These are phyloP conservation scores for Beroe ovata DNA, from an alignment of 37 sponge, comb jelly and placozoan species.

Conservation along the genomic window DNA sequence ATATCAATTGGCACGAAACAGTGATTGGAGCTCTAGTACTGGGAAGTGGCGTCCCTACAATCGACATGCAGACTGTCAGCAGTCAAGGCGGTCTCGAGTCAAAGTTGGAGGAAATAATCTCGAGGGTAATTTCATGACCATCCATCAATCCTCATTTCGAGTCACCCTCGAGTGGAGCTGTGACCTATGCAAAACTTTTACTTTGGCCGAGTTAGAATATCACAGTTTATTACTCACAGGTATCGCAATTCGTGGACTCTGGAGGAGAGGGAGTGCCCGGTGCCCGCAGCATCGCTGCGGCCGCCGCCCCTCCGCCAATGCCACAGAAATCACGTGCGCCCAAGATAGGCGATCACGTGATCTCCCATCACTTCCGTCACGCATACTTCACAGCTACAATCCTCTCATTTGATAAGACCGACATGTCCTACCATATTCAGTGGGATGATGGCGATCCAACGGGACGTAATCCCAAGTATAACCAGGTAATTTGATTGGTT, in stretches of 20 bases:
- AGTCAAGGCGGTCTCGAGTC: not conserved
- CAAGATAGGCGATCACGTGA: constrained; percentile 38
- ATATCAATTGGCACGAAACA: constrained; percentile 5
- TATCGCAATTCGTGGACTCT: too few species aligned
- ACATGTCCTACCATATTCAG: constrained; percentile 53
- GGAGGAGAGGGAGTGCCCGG: too few species aligned
- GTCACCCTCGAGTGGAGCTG: too few species aligned
- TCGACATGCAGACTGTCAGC: not conserved
- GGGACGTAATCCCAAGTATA: constrained; percentile 33
- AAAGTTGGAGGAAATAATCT: constrained; percentile 33
- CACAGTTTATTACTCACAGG: too few species aligned
- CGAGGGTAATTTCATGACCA: not conserved
- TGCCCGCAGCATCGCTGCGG: too few species aligned
- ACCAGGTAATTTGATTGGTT: constrained; percentile 39
- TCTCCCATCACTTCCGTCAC: constrained; percentile 51
- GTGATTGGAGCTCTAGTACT: constrained; percentile 37
- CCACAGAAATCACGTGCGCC: constrained; percentile 44
- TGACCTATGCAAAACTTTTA: too few species aligned
- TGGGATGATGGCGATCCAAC: constrained; percentile 59
- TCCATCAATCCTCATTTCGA: too few species aligned
- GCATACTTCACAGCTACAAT: constrained; percentile 61
- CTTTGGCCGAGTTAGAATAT: too few species aligned
- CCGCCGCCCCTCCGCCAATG: too few species aligned
- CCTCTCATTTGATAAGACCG: constrained; percentile 34
- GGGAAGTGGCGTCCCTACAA: constrained; percentile 1